Conservation (phyloP, 2,797 vertebrate species). For the Manis crassicaudata region DNA sequence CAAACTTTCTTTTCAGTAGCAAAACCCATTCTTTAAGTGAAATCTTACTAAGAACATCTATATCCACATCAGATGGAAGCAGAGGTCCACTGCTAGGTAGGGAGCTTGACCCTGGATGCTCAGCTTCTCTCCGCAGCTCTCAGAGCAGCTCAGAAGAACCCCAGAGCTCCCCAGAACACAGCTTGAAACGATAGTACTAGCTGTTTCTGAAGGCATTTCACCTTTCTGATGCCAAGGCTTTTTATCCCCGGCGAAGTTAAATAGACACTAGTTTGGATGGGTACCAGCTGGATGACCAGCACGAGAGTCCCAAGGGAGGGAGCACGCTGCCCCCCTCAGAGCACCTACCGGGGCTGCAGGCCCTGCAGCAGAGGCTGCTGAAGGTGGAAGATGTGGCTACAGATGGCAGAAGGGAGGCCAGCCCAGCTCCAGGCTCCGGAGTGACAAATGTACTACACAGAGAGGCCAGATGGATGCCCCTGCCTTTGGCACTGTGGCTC, state of each 20-base stretch:
- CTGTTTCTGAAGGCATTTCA: not conserved
- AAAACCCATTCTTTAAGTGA: not conserved
- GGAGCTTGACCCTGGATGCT: not conserved
- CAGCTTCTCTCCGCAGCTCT: not conserved
- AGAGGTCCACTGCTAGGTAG: not conserved
- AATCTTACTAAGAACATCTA: not conserved
- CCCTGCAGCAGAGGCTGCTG: not conserved
- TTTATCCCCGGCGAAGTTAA: not conserved
- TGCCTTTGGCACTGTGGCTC: conserved; percentile 62
- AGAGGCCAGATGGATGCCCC: conserved; percentile 75
- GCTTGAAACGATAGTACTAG: not conserved
- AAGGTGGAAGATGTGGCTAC: not conserved
- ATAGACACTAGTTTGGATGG: not conserved
- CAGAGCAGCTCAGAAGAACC: not conserved
- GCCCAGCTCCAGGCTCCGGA: conserved; percentile 24
- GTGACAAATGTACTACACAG: conserved; percentile 69
- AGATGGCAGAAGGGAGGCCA: conserved; percentile 53
- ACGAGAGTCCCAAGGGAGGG: not conserved
- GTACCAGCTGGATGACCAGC: not conserved
- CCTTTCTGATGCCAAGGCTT: not conserved
- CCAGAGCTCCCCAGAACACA: not conserved
- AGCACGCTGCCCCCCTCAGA: not conserved
- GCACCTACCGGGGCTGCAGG: not conserved
- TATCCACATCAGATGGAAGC: not conserved
- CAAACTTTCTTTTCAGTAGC: not conserved